Evolutionary conservation across 2,113 vertebrate species (phyloP), one percentile per base, ranked within the genome.

Genomic region (Limnothrissa miodon): DNA sequence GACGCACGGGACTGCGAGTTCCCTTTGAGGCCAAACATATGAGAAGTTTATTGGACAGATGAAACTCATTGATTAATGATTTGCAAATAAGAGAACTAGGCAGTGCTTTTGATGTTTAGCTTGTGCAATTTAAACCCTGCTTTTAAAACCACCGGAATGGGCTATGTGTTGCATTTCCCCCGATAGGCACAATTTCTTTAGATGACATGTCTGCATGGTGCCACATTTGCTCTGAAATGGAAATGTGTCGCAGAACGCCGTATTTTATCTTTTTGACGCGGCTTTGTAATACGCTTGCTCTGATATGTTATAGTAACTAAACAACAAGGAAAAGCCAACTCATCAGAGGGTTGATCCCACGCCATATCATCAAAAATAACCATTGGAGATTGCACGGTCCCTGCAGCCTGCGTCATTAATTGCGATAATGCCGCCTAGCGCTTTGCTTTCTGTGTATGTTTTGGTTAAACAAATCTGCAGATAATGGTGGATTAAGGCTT

Each of bases 1-100:
- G 93, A 92, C 95, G 95, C 94, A 80, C 89, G 95, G 94, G 95
- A 95, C 86, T 82, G 85, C 83, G 92, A 94, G 91, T 95, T 94
- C 92, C 90, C 88, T 94, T 92, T 90, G 91, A 90, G 93, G 89
- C 89, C 89, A n/a, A 92, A 95, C 92, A 93, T 93, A 91, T 90
- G 19, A 79, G 83, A 0, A 6, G 70, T 85, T 85, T 78, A 39
- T 53, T 81, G 51, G 39, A 70, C 82, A 80, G 66, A 78, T 85
- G 74, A 74, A 74, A 74, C 66, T 36, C 66, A 74, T 74, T 84
- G 0, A 88, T 85, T 86, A 51, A 62, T 36, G 66, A 74, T 74
- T 62, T 74, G 66, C 66, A 74, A 74, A 74, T 59, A 62, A 36
- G 66, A 36, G 33, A 74, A 1, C 10, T 36, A 74, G 25, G 29